Conservation (phyloP, 2,113 vertebrate genomes). For the Hemiscyllium ocellatum region DNA sequence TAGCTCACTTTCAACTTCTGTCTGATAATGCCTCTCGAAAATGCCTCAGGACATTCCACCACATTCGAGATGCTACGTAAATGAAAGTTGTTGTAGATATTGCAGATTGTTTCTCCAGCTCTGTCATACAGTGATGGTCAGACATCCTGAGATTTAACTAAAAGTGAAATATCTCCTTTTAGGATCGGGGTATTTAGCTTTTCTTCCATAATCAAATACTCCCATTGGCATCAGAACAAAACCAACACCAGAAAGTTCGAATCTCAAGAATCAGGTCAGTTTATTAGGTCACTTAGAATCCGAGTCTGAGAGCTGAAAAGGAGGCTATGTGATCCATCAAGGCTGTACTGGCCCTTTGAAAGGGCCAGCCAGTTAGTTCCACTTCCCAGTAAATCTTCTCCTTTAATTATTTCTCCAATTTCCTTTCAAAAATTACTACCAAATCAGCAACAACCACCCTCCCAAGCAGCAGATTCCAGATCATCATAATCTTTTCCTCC, state of each 20-base stretch:
- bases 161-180: neutral
- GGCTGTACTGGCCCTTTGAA: neutral
- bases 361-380: neutral
- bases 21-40: neutral
- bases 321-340: neutral
- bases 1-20: neutral
- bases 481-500: neutral
- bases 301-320: neutral
- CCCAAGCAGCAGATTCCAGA: neutral
- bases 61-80: neutral
- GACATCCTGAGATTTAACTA: neutral
- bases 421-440: neutral
- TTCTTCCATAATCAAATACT: neutral
- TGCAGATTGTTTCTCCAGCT: too few species aligned
- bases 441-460: neutral
- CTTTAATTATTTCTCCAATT: neutral
- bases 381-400: neutral
- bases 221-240: neutral
- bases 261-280: neutral
- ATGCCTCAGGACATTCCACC: neutral
- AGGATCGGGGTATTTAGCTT: neutral
- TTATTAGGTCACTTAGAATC: neutral
- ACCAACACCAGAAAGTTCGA: neutral
- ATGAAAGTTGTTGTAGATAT: neutral
- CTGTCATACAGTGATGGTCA: neutral